Base-by-base conservation (phyloP, 92 coral and sea anemone genomes). In the Galaxea fascicularis region DNA sequence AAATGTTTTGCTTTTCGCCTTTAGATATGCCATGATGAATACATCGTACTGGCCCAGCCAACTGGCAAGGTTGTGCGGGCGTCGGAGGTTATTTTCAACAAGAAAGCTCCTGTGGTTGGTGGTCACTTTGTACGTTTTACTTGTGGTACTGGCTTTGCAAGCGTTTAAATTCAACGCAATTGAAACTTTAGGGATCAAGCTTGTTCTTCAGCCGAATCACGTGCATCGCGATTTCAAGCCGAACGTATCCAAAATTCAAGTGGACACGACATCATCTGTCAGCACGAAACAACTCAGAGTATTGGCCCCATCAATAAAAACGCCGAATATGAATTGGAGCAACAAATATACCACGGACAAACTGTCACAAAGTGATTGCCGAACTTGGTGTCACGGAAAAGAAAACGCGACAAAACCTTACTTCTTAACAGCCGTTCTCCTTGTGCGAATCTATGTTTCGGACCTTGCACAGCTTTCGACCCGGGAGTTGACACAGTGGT, bases 361-460 rank as follows among this genome's bases (percentile, higher is more conserved):
- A 11, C 46, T 51, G 47, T 11, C 30, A 6, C 18, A 15, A 57
- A 39, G 1, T 31, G 20, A 57, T n/a, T 92, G 95, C 31, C 74
- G 30, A 77, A 28, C 71, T 14, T 92, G 95, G 92, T 92, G 95
- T 64, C 88, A 60, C 69, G 64, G 75, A 6, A 86, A 82, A 27
- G 86, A 62, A 56, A 82, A 58, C 16, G 41, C 79, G 60, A 49
- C 83, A 62, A 89, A 85, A 12, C 90, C 90, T 52, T 90, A 62
- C 88, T 90, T 90, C 35, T 76, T 90, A 44, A 90, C 93, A 86
- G 93, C 93, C 73, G 93, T 90, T 45, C 83, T 90, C 18, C 80
- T 90, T 18, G 90, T 90, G 52, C 90, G 93, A 47, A 86, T 90
- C 41, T 90, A 90, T 58, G 39, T 54, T 46, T 51, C 27, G 46